Base-by-base conservation (phyloP, 2,888 invertebrate genomes). In the Mythimna ferrago region DNA sequence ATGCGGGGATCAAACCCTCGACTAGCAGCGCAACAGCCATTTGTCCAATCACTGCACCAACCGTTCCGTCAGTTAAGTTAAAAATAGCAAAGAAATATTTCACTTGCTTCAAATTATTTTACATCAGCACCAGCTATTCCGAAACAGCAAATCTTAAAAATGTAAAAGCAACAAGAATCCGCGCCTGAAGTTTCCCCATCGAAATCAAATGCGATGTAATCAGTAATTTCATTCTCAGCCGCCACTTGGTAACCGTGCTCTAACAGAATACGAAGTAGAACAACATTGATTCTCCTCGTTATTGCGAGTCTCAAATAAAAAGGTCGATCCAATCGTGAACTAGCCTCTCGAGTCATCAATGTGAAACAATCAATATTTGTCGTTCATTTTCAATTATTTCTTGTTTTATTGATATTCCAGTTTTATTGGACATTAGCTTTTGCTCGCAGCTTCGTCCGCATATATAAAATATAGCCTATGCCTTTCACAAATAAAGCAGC, bases 271-370 rank as follows among this genome's bases (percentile, higher is more conserved):
- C 90, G 81, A 89, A 92, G 90, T 87, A 87, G 88, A 87, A 81
- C 83, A 90, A 90, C 91, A 91, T 93, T 92, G 92, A 92, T 92
- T 92, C 87, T 80, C 80, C 76, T 87, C 85, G 89, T 90, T 92
- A 90, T 91, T 89, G 88, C 74, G 85, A 86, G 83, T 70, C 76
- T 76, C 72, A 81, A 84, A 89, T 88, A 88, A 90, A 89, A 88
- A 82, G 77, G 81, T 73, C 72, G 71, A 73, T 68, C 70, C 76
- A 69, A 79, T 81, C 70, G 66, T 74, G 78, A 71, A 73, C 66
- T 81, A 66, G 76, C 81, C 78, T 74, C 73, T 79, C 64, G 75
- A 76, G 73, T 79, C 77, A 81, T 72, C 71, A 76, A 83, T 72
- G 74, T 66, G 71, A 75, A 75, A 75, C 73, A 68, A 73, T 73